Conservation (phyloP, 1,140 invertebrate genomes). For the Anthonomus grandis region DNA sequence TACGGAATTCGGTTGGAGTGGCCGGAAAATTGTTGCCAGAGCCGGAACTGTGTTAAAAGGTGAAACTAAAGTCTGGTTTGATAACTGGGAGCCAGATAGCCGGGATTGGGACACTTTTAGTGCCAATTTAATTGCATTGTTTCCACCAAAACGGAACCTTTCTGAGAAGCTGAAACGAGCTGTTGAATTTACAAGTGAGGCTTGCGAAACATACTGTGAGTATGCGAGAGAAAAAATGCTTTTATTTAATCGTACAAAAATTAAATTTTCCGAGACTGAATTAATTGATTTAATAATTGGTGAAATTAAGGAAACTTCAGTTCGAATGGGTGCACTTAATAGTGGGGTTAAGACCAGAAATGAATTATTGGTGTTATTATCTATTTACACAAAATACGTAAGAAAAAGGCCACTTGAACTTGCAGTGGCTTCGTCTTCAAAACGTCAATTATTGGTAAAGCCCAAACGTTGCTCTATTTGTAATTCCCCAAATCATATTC, state of each 20-base stretch:
- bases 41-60: no score
- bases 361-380: not conserved
- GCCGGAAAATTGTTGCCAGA: no score
- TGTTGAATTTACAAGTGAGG: not conserved
- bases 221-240: conserved; percentile 7
- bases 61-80: no score
- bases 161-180: not conserved
- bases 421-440: no score
- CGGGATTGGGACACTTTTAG: no score
- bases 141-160: not conserved
- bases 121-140: no score
- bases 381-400: not conserved
- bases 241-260: not conserved
- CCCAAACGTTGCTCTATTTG: no score
- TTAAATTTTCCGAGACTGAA: conserved; percentile 1
- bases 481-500: no score
- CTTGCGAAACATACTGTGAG: not conserved
- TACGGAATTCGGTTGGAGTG: no score
- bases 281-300: conserved; percentile 1
- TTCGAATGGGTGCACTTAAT: conserved; percentile 1
- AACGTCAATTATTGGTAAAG: no score
- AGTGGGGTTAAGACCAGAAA: not conserved
- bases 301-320: not conserved
- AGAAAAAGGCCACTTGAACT: not conserved
- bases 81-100: no score